phyloP scores from a whole-genome alignment of 2,113 vertebrate species.

The Rhinolophus ferrumequinum region DNA sequence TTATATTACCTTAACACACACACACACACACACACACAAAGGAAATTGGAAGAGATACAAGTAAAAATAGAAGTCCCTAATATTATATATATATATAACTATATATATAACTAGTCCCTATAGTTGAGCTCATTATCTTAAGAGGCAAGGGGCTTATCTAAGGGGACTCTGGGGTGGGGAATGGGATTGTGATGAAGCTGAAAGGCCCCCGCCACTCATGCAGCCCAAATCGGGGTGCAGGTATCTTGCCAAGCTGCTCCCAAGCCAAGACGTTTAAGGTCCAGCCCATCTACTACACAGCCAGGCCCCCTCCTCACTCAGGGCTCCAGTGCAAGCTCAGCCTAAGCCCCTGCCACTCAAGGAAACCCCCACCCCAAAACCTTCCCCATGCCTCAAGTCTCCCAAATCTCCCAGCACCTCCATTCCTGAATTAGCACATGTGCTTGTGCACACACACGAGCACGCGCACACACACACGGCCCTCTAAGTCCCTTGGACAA shows the following conservation, averaged over 20 bases:
- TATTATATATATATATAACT: neutral
- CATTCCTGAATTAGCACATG: neutral
- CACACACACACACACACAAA: neutral
- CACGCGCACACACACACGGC: neutral
- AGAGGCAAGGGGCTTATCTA: neutral
- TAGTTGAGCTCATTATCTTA: neutral
- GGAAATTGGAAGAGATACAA: conserved; percentile 13
- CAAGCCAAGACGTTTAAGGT: neutral
- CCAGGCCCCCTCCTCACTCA: neutral
- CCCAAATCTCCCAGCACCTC: neutral
- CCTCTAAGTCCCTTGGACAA: neutral
- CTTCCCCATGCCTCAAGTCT: neutral
- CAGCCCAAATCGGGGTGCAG: neutral
- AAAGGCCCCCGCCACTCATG: neutral
- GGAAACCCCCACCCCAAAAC: neutral
- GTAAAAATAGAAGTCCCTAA: neutral
- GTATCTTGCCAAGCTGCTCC: neutral
- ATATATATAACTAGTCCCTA: neutral
- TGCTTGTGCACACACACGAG: too few relatives aligned
- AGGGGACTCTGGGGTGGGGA: neutral
- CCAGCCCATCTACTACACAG: neutral
- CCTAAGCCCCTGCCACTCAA: neutral
- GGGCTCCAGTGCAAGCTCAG: neutral
- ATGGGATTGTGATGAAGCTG: neutral
- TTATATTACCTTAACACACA: neutral